phyloP scores from a whole-genome alignment of 2,113 vertebrate genomes.

The Theristicus caerulescens region DNA sequence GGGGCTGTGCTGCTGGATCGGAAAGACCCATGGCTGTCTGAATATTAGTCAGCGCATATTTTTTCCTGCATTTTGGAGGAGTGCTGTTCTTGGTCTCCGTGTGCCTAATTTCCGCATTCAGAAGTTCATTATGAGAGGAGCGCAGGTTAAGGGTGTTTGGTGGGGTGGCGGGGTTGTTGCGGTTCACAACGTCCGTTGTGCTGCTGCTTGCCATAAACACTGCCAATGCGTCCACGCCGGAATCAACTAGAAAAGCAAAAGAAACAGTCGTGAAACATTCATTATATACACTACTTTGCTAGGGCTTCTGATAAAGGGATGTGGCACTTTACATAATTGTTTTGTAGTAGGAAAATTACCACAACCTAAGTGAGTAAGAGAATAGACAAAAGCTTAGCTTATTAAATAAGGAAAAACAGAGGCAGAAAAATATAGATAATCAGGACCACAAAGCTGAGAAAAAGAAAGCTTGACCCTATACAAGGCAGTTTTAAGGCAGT shows the following conservation, averaged over 20 bases:
- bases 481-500: neutral
- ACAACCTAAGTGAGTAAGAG: neutral
- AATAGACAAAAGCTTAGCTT: neutral
- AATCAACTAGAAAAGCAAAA: slow-evolving; percentile 72
- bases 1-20: slow-evolving; percentile 78
- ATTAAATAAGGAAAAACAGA: neutral
- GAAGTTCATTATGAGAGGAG: slow-evolving; percentile 92
- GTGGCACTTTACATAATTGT: neutral
- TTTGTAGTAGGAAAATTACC: neutral
- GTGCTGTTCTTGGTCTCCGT: slow-evolving; percentile 83
- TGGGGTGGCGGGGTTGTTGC: slow-evolving; percentile 77
- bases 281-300: rapidly evolving
- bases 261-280: neutral
- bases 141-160: slow-evolving; percentile 92
- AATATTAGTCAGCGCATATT: slow-evolving; percentile 88
- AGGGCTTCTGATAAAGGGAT: neutral
- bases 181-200: slow-evolving; percentile 84
- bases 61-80: slow-evolving; percentile 90
- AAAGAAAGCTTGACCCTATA: neutral
- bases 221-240: slow-evolving; percentile 80
- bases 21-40: slow-evolving; percentile 90
- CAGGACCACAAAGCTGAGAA: neutral
- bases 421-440: neutral
- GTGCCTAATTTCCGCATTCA: slow-evolving; percentile 88
- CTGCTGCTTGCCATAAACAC: slow-evolving; percentile 88